A percentile compares a stretch with the other conserved stretches of the same genome.
These are phyloP conservation scores for Albula goreensis DNA, from an alignment of 2,113 vertebrate genomes.

Conservation along the genomic window DNA sequence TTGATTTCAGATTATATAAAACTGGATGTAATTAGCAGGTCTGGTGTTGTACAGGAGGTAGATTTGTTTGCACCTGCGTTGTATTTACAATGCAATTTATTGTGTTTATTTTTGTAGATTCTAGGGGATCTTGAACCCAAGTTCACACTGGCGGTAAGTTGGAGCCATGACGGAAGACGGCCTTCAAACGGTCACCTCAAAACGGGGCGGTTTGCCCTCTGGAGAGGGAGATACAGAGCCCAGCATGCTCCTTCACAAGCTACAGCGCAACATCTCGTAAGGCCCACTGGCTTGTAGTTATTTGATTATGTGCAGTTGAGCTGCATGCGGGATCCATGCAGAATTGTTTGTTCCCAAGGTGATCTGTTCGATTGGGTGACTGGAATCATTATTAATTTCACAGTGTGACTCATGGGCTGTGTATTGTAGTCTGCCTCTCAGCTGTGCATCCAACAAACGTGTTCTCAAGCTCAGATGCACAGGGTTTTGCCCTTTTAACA, in stretches of 20 bases:
- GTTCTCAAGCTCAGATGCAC: neutral
- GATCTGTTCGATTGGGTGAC: neutral
- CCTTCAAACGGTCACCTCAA: conserved; percentile 60
- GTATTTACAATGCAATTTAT: neutral
- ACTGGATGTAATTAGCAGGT: no score
- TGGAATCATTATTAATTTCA: neutral
- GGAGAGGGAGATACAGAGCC: conserved; percentile 74
- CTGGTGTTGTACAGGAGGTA: no score
- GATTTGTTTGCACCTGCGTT: no score
- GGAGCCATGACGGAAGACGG: conserved; percentile 78
- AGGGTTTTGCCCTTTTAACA: neutral
- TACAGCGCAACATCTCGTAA: conserved; percentile 85
- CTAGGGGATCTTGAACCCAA: neutral
- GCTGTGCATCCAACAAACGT: neutral
- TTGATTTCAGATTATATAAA: no score
- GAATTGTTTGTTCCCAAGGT: neutral
- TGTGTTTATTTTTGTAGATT: neutral
- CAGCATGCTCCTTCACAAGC: conserved; percentile 81
- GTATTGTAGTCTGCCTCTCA: neutral
- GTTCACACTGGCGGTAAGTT: conserved; percentile 14
- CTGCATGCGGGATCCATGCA: neutral
- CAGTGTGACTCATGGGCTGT: neutral
- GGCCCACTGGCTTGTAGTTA: conserved; percentile 36
- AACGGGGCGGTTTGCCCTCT: conserved; percentile 51
- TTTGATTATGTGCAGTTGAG: neutral